Evolutionary conservation across 2,888 invertebrate genomes (phyloP).

Genomic region (Halocaridina rubra): DNA sequence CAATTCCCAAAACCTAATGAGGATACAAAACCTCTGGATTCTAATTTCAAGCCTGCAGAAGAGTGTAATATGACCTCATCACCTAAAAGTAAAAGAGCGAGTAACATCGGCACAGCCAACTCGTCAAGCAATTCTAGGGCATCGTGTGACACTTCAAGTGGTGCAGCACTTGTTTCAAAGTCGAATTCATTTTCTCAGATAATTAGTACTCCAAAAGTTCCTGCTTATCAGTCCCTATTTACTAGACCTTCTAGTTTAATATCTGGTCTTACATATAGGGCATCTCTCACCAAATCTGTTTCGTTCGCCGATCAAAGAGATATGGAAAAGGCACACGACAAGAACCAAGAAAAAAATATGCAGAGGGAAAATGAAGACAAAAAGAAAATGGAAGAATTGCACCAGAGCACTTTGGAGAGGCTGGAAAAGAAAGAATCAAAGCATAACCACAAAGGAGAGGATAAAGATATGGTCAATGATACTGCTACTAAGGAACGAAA

Average conservation of each 20-base stretch:
- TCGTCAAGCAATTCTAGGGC: background rate
- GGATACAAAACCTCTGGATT: background rate
- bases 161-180: background rate
- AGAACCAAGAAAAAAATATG: conserved; percentile 7
- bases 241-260: conserved; percentile 52
- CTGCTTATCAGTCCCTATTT: conserved; percentile 59
- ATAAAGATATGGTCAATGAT: background rate
- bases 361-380: conserved; percentile 27
- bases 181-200: conserved; percentile 7
- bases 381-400: conserved; percentile 28
- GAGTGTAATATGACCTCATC: background rate
- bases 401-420: conserved; percentile 18
- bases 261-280: conserved; percentile 50
- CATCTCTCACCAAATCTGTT: conserved; percentile 46
- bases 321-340: conserved; percentile 1
- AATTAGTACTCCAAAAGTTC: background rate
- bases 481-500: background rate
- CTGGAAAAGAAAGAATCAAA: conserved; percentile 5
- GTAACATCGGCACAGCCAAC: background rate
- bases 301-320: conserved; percentile 47
- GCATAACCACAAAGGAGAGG: background rate
- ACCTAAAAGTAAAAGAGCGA: background rate
- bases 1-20: background rate
- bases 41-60: background rate
- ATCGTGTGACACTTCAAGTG: background rate